phyloP scores from a whole-genome alignment of 2,797 vertebrate species.

The Oreochromis mossambicus region DNA sequence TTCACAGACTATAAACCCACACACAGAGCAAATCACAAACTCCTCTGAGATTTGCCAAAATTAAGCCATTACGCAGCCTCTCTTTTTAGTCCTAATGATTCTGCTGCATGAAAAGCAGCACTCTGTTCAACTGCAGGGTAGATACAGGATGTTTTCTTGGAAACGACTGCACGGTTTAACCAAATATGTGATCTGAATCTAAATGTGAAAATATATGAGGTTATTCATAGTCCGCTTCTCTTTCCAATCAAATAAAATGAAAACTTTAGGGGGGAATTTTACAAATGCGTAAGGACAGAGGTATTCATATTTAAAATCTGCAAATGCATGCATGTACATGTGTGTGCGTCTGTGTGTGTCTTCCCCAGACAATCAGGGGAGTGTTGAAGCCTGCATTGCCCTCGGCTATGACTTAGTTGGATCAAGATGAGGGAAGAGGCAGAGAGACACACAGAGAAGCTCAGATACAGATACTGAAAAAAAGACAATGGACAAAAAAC shows the following conservation, averaged over 20 bases:
- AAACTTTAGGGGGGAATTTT: not conserved
- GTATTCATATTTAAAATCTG: constrained; percentile 6
- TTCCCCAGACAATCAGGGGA: constrained; percentile 12
- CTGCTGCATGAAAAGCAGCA: not conserved
- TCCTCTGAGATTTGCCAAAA: not conserved
- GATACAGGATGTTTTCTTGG: not conserved
- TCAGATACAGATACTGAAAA: not conserved
- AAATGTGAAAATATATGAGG: not conserved
- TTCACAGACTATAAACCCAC: not conserved
- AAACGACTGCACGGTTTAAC: constrained; percentile 1
- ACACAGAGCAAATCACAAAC: not conserved
- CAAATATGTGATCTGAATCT: constrained; percentile 15
- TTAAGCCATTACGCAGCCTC: not conserved
- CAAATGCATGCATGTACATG: not conserved
- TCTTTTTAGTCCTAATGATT: not conserved
- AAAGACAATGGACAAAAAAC: not conserved
- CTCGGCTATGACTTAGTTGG: constrained; percentile 10
- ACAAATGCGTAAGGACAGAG: not conserved
- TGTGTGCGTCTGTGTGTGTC: not conserved
- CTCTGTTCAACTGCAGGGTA: not conserved
- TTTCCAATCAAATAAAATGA: not conserved
- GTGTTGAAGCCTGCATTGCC: constrained; percentile 20
- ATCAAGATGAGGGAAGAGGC: not conserved
- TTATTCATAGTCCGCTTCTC: not conserved
- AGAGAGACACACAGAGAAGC: not conserved